A percentile compares a stretch with the other conserved stretches of the same genome.
Evolutionary conservation across 2,797 vertebrate species (phyloP).

Genomic region (Notolabrus celidotus): DNA sequence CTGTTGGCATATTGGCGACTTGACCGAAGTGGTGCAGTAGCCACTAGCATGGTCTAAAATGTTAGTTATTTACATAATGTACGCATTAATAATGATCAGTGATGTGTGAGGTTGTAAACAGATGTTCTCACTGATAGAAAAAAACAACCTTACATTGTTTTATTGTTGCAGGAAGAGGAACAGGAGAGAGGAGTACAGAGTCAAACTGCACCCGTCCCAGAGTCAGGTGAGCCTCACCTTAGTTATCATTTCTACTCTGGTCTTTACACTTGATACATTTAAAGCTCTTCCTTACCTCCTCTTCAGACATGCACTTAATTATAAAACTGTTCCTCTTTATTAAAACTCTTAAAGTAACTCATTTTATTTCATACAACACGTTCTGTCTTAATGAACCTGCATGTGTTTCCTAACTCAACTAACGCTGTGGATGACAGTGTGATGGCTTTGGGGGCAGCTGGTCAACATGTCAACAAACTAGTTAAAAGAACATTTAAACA

Average conservation of each 20-base stretch:
- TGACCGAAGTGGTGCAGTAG: no score
- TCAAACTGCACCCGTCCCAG: slow-evolving; percentile 78
- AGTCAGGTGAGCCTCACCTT: slow-evolving; percentile 78
- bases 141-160: neutral
- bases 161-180: slow-evolving; percentile 73
- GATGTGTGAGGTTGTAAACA: neutral
- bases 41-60: no score
- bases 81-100: no score
- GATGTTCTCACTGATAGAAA: neutral
- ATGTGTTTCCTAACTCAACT: neutral
- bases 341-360: neutral
- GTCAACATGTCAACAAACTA: no score
- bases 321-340: slow-evolving; percentile 40
- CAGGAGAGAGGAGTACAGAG: slow-evolving; percentile 76
- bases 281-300: slow-evolving; percentile 62
- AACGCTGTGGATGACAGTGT: no score
- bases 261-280: slow-evolving; percentile 59
- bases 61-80: no score
- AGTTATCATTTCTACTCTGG: slow-evolving; percentile 56
- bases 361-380: slow-evolving; percentile 14
- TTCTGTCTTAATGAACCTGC: neutral
- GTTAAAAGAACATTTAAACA: no score
- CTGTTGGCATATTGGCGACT: no score
- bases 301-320: slow-evolving; percentile 54
- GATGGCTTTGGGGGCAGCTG: no score